Conservation (phyloP, 2,888 invertebrate species). For the Ophion ventricosus region DNA sequence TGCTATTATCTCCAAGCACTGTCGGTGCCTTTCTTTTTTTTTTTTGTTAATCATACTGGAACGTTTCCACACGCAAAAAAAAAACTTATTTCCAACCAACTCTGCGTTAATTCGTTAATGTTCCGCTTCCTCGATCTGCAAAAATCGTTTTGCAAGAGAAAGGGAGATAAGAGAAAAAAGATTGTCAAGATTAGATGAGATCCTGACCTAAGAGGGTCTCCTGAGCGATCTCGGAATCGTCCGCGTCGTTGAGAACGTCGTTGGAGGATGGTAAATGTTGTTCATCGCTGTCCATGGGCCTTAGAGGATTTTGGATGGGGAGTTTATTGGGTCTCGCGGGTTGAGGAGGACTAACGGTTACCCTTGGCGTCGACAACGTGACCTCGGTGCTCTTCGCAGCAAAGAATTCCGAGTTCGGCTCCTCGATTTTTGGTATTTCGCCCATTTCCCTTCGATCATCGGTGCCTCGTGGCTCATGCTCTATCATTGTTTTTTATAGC, state of each 20-base stretch:
- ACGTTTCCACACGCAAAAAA: slow-evolving; percentile 3
- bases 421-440: slow-evolving; percentile 63
- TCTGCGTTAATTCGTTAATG: slow-evolving; percentile 60
- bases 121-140: slow-evolving; percentile 26
- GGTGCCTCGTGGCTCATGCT: slow-evolving; percentile 70
- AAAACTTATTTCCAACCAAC: slow-evolving; percentile 32
- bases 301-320: slow-evolving; percentile 70
- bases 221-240: slow-evolving; percentile 65
- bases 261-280: slow-evolving; percentile 62
- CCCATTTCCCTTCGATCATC: slow-evolving; percentile 62
- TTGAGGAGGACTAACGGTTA: slow-evolving; percentile 72
- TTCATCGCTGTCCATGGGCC: slow-evolving; percentile 67
- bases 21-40: not conserved
- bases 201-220: slow-evolving; percentile 68
- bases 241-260: slow-evolving; percentile 60
- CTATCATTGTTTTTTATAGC: slow-evolving; percentile 56
- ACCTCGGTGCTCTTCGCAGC: slow-evolving; percentile 56
- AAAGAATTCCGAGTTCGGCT: slow-evolving; percentile 66
- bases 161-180: slow-evolving; percentile 31
- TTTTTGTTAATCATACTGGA: slow-evolving; percentile 17
- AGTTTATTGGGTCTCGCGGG: slow-evolving; percentile 72
- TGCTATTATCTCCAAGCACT: slow-evolving; percentile 38
- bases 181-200: slow-evolving; percentile 50
- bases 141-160: slow-evolving; percentile 17
- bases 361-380: slow-evolving; percentile 64